Evolutionary conservation across 2,888 invertebrate genomes (phyloP), one percentile per base, ranked within the genome.

Genomic region (Synanthedon formicaeformis): DNA sequence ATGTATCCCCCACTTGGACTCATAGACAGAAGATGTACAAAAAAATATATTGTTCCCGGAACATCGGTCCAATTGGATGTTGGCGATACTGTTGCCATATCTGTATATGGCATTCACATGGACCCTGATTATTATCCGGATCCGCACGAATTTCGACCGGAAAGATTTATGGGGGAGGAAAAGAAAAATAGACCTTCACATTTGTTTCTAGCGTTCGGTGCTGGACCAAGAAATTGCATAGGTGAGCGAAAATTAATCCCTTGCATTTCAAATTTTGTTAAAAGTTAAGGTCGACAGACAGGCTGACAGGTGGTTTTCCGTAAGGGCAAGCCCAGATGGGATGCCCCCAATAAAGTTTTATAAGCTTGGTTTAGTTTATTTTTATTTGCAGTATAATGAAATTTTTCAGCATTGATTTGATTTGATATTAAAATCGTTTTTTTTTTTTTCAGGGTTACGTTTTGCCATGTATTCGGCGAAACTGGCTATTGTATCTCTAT

Each of bases 111-210:
- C 1, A 67, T 91, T 5, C 90, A 91, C 53, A 84, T 82, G 69
- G 90, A 91, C 62, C 82, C 89, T 0, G 72, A 89, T 12, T 77
- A 82, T 58, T 91, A 88, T 59, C 88, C 89, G 0, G 81, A 90
- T 23, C 91, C 91, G 0, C 67, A 86, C 1, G 72, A 75, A 41
- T 89, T 90, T 60, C 78, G 76, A 49, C 89, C 89, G 0, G 90
- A 89, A 56, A 73, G 91, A 54, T 91, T 91, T 62, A 80, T 82
- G 59, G 80, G 81, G 0, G 89, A 89, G 13, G 88, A 88, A 59
- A 89, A 85, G 62, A 72, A 73, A 23, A 76, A 83, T 11, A 78
- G 89, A 54, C 78, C 87, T 1, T 78, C 88, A 0, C 85, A 86
- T 61, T 65, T 87, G 52, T 90, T 83, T 60, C 59, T 90, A 53